Evolutionary conservation across 1,140 invertebrate species (phyloP).

Genomic region (Meloidogyne hapla): DNA sequence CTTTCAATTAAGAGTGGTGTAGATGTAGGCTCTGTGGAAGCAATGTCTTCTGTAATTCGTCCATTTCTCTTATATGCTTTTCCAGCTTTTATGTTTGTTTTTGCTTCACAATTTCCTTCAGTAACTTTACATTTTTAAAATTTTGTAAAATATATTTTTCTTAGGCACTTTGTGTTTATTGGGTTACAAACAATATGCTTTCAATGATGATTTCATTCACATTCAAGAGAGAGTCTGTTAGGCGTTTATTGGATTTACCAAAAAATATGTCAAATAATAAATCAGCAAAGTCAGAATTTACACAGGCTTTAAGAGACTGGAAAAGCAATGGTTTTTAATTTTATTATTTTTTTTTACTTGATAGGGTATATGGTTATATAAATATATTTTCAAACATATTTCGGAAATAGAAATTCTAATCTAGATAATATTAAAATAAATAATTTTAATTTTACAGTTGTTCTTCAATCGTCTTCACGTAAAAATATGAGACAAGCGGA

Average conservation of each 20-base stretch:
- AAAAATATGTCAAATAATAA: neutral
- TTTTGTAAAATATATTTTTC: conserved; percentile 38
- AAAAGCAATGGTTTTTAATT: neutral
- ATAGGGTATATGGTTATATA: too few relatives aligned
- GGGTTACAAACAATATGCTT: conserved; percentile 83
- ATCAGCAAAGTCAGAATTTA: neutral
- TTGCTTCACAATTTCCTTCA: conserved; percentile 83
- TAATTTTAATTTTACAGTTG: too few relatives aligned
- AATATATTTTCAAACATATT: too few relatives aligned
- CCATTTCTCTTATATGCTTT: conserved; percentile 65
- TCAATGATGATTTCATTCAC: conserved; percentile 77
- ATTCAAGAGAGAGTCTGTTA: neutral
- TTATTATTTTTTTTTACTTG: neutral
- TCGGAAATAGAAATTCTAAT: too few relatives aligned
- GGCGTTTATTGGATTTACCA: neutral
- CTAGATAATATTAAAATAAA: too few relatives aligned
- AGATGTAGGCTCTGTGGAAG: conserved; percentile 43
- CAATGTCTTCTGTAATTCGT: conserved; percentile 48
- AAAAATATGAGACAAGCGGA: neutral
- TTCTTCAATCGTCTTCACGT: neutral
- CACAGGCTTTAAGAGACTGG: neutral
- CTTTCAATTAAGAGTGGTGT: conserved; percentile 41
- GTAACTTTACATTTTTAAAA: conserved; percentile 67
- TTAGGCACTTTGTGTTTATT: conserved; percentile 84
- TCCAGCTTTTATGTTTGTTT: conserved; percentile 79